phyloP scores from a whole-genome alignment of 2,888 invertebrate genomes.

The Callimorpha dominula region DNA sequence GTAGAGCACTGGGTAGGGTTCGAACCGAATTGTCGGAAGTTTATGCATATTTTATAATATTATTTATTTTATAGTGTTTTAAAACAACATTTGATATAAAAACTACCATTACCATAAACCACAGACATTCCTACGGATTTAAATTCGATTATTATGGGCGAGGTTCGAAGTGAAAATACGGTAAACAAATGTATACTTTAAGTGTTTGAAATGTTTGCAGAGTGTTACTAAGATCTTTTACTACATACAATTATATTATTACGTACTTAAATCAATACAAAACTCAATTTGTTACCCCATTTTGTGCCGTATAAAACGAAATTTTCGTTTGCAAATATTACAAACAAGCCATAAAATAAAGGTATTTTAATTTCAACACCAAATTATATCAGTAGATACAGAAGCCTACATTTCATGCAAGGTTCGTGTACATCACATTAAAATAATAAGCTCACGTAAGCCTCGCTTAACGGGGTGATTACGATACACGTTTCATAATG shows the following conservation, averaged over 20 bases:
- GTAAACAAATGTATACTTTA: no score
- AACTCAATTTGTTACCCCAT: not conserved
- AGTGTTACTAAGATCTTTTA: no score
- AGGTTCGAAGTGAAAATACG: no score
- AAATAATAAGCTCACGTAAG: slow-evolving; percentile 47
- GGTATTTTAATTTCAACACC: slow-evolving; percentile 32
- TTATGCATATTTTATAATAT: no score
- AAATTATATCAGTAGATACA: slow-evolving; percentile 45
- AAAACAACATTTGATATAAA: no score
- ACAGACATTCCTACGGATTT: no score
- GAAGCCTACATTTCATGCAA: slow-evolving; percentile 47
- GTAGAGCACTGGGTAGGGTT: no score
- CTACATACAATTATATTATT: not conserved
- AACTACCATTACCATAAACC: no score
- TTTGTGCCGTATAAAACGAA: not conserved
- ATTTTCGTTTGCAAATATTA: not conserved
- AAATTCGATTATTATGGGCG: no score
- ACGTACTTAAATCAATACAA: not conserved
- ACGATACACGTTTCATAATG: slow-evolving; percentile 39
- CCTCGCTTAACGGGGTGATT: slow-evolving; percentile 44
- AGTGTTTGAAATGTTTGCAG: no score
- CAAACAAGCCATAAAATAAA: slow-evolving; percentile 20
- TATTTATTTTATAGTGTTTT: no score
- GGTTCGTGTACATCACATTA: slow-evolving; percentile 47
- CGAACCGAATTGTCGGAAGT: no score